Percentiles rank a stretch among this genome's conserved stretches.
phyloP scores from a whole-genome alignment of 2,113 vertebrate species.

The Hemiscyllium ocellatum region DNA sequence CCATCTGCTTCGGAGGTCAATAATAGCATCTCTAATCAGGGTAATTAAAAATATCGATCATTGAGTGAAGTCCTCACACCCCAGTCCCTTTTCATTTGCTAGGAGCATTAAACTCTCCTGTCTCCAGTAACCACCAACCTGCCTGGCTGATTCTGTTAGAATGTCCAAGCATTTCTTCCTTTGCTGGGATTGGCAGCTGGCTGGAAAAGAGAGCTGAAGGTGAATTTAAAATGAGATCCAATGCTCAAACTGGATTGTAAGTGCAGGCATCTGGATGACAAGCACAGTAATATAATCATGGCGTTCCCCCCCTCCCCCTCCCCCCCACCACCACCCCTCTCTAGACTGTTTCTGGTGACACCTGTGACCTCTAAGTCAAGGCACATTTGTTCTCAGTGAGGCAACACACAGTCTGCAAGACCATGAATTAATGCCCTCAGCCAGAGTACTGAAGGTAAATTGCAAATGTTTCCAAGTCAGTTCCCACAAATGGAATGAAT shows the following conservation, averaged over 20 bases:
- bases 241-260: background rate
- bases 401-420: background rate
- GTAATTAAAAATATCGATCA: too few relatives aligned
- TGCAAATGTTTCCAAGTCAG: background rate
- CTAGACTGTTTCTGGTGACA: background rate
- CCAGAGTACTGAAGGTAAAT: background rate
- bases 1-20: too few relatives aligned
- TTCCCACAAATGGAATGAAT: conserved; percentile 29
- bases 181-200: background rate
- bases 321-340: too few relatives aligned
- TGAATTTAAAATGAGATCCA: background rate
- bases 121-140: background rate
- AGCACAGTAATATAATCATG: background rate
- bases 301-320: too few relatives aligned
- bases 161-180: background rate
- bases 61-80: too few relatives aligned
- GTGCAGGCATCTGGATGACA: background rate
- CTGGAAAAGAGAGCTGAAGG: background rate
- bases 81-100: too few relatives aligned
- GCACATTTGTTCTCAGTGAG: conserved; percentile 20
- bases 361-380: background rate
- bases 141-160: background rate
- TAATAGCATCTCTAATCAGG: too few relatives aligned
- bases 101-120: background rate
- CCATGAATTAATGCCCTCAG: background rate